Evolutionary conservation across 2,797 vertebrate species (phyloP), one percentile per base, ranked within the genome.

Genomic region (Coregonus suidteri): DNA sequence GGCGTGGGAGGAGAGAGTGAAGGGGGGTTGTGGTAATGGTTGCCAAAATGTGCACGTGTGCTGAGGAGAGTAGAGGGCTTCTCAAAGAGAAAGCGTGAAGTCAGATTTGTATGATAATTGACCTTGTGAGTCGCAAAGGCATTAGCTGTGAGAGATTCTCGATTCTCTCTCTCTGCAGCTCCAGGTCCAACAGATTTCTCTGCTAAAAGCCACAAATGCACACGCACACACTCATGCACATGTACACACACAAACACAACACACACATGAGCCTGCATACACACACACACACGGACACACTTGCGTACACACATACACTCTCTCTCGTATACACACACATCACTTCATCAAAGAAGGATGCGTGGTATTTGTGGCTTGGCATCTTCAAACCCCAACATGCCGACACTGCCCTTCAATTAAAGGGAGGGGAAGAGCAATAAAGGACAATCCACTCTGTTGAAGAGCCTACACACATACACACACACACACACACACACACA

Each of bases 41-140:
- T 76, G 78, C 76, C 74, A 75, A 77, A 66, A 54, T 74, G 74
- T 69, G 51, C 72, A 78, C 53, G 56, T 74, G 75, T 25, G 62
- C 76, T 51, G 9, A 47, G 41, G 9, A 47, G 35, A 69, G 56
- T 53, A 75, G 74, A 76, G 75, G 76, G 77, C 67, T 71, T 82
- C 78, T 85, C 65, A 15, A 76, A 77, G 74, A 65, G 70, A 66
- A 68, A 72, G 68, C 37, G 25, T 59, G 51, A 77, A 76, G 82
- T 80, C 79, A 80, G 72, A 82, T 76, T 65, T 74, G 73, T 82
- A 75, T 81, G 56, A 80, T 81, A 85, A 87, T 79, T 85, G 81
- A 85, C 79, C 77, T 78, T 80, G 80, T 79, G 82, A 85, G 78
- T 79, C 82, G 80, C 76, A 81, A 87, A 83, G 51, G 59, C 73